Evolutionary conservation across 2,888 invertebrate species (phyloP), one percentile per base, ranked within the genome.

Genomic region (Venustoraphidia nigricollis): DNA sequence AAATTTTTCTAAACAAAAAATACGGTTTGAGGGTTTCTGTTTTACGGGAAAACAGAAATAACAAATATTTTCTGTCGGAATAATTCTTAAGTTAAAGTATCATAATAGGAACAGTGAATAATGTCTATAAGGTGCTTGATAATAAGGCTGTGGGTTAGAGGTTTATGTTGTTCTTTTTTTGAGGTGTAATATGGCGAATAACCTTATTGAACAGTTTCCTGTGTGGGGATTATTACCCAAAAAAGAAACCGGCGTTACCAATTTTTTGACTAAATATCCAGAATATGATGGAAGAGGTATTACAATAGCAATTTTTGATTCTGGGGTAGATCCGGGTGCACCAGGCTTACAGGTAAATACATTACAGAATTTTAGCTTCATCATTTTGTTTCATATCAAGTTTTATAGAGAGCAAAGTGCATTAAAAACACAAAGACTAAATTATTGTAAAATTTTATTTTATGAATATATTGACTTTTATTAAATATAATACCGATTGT

Each of bases 321-420:
- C 96, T 3, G 97, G 97, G 9, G 90, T 98, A 47, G 97, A 98
- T 74, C 96, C 97, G 27, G 91, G 90, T 43, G 94, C 94, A 9
- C 80, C 86, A 53, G 97, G 97, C 52, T 76, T 98, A 57, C 83
- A 90, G 83, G 96, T 90, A 73, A 64, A 61, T 66, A 68, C 63
- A 58, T 39, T 67, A 69, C 27, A 27, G 6, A 17, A 64, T 68
- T 66, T 64, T 27, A 27, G 27, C 27, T 27, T 27, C 27, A 27
- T 27, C 27, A 27, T 27, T 17, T 27, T 27, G 27, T 27, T 27
- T 27, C 27, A 27, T 27, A 27, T 27, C 27, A 27, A 27, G 5
- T 27, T 27, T 27, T 13, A 39, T 39, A 14, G 11, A 8, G 39
- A 39, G 14, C 39, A 39, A 39, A 39, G 39, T 13, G 10, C 11